These are phyloP conservation scores for Anguilla megastoma DNA, from an alignment of 2,797 vertebrate genomes.

Conservation along the genomic window DNA sequence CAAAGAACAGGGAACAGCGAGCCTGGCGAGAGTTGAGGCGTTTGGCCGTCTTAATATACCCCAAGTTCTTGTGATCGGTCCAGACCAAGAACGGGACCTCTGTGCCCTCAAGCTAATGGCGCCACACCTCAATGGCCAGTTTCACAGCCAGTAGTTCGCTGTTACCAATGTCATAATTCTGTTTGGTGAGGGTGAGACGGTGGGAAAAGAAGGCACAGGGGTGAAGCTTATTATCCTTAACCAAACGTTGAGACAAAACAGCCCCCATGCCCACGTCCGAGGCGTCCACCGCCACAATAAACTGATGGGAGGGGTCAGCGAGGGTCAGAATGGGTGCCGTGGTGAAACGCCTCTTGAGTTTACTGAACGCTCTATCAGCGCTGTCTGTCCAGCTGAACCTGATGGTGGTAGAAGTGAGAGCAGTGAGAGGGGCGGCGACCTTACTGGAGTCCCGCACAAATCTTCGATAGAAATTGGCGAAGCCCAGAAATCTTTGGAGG, in stretches of 20 bases:
- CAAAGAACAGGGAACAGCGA: neutral
- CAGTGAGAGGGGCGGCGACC: too few relatives aligned
- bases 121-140: neutral
- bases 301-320: neutral
- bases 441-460: too few relatives aligned
- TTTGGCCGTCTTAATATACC: neutral
- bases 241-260: too few relatives aligned
- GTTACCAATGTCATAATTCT: neutral
- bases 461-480: neutral
- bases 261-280: too few relatives aligned
- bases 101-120: too few relatives aligned
- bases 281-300: conserved; percentile 1
- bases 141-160: neutral
- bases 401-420: neutral
- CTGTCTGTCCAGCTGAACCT: neutral
- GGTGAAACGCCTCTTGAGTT: neutral
- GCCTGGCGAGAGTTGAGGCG: neutral
- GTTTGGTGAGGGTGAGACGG: neutral
- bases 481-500: neutral
- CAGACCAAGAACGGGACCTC: neutral
- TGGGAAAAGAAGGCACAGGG: too few relatives aligned
- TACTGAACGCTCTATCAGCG: neutral
- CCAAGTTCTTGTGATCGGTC: neutral
- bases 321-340: neutral
- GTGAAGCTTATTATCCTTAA: neutral